Evolutionary conservation across 2,113 vertebrate species (phyloP), one percentile per base, ranked within the genome.

Genomic region (Sorex fumeus): DNA sequence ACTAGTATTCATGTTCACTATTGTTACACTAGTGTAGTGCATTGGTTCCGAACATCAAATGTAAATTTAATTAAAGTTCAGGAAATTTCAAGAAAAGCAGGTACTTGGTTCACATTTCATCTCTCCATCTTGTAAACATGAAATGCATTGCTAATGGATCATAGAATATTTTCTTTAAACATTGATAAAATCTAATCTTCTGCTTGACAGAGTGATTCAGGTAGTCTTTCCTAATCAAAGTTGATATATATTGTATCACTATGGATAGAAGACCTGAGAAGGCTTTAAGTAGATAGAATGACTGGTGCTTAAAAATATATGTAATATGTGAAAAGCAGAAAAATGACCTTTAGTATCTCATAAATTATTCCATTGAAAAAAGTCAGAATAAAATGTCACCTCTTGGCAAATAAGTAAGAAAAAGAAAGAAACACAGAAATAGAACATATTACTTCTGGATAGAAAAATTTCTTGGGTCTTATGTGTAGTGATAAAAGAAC

Each of bases 321-420:
- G 3, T 74, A 57, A 64, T 21, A 43, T 53, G 66, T 50, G 5
- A 10, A 79, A 67, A 67, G 32, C 21, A 3, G 19, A 18, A 67
- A 84, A 66, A 18, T 66, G 57, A 23, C 18, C 18, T 60, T 60
- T 8, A 23, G 3, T 60, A 60, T 60, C 18, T 16, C 18, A 60
- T 60, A 60, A 23, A 7, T 60, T 60, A 6, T 60, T 60, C 47
- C 13, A 13, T 13, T 50, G 18, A 60, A 60, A 60, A 60, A 21
- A 60, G 18, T 60, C 57, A 60, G 18, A 60, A 60, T 60, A 60
- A 60, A 23, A 6, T 28, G 6, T 50, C 25, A 18, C 11, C 10
- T 87, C 45, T 91, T 43, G 23, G 5, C 1, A 84, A n/a, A 69
- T 79, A 47, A 77, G 83, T 86, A 86, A 19, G 77, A 66, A 36